A percentile compares a stretch with the other conserved stretches of the same genome.
Evolutionary conservation across 2,113 vertebrate species (phyloP).

Genomic region (Aegotheles bennettii): DNA sequence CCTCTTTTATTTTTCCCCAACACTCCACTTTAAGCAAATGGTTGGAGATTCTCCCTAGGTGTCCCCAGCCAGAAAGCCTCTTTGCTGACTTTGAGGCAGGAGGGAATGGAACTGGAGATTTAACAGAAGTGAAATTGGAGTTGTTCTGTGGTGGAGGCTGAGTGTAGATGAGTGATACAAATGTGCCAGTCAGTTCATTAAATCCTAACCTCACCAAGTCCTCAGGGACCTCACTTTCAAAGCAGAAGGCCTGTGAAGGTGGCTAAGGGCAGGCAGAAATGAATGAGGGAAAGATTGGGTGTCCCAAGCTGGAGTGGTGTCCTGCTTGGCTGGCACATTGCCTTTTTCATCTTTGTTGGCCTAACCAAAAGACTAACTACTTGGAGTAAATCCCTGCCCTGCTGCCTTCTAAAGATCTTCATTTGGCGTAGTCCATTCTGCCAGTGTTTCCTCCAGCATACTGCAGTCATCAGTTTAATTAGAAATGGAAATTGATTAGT

Average conservation of each 20-base stretch:
- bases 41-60: background rate
- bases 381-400: background rate
- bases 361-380: background rate
- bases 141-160: background rate
- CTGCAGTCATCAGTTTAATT: constrained; percentile 25
- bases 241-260: background rate
- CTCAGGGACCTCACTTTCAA: background rate
- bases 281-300: background rate
- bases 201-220: background rate
- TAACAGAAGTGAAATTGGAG: background rate
- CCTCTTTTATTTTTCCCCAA: background rate
- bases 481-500: constrained; percentile 45
- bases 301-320: background rate
- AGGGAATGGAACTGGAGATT: background rate
- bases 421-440: background rate
- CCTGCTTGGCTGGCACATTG: background rate
- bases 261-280: background rate
- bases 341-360: background rate
- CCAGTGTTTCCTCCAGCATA: background rate
- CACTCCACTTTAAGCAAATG: background rate
- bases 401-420: background rate
- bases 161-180: background rate
- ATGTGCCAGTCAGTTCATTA: background rate
- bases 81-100: background rate
- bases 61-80: background rate